Evolutionary conservation across 2,888 invertebrate species (phyloP), one percentile per base, ranked within the genome.

Genomic region (Argyresthia goedartella): DNA sequence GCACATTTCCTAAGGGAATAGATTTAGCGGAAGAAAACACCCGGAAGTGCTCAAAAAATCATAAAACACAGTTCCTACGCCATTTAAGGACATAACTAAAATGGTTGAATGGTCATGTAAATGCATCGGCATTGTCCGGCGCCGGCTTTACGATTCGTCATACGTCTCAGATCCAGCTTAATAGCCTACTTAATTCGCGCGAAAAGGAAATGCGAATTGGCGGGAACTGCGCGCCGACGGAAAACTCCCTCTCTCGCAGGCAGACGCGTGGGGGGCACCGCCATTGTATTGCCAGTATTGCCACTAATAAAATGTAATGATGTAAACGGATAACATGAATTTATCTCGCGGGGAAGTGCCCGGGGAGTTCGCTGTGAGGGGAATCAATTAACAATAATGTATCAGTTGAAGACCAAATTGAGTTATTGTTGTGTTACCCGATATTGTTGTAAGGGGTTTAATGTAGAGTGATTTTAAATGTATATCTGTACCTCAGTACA

Each of bases 241-340:
- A 77, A 81, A 77, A 76, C 72, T 77, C 76, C 73, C 81, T 81
- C 72, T 71, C 69, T 64, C 52, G 59, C 63, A 68, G 69, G 59
- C 63, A 68, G 69, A 72, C 67, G 66, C 69, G 67, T 73, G 69
- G 66, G 76, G 72, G 64, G 72, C 67, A 44, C 60, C 60, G 59
- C 74, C 62, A 78, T 85, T 85, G 81, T 82, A 69, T 76, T 74
- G 73, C 73, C 73, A 74, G 81, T 82, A 69, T 76, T 74, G 73
- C 73, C 73, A 74, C 79, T 82, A 84, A 84, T 86, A 85, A 85
- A 85, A 85, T 82, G 82, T 84, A 84, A 85, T 85, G 82, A 81
- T 82, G 82, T 85, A 85, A 86, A 84, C 81, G 82, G 82, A 85
- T 84, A 85, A 76, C 79, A 74, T 72, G 75, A 81, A 82, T 82